Base-by-base conservation (phyloP, 1,140 invertebrate species). In the Neomicropteryx cornuta region DNA sequence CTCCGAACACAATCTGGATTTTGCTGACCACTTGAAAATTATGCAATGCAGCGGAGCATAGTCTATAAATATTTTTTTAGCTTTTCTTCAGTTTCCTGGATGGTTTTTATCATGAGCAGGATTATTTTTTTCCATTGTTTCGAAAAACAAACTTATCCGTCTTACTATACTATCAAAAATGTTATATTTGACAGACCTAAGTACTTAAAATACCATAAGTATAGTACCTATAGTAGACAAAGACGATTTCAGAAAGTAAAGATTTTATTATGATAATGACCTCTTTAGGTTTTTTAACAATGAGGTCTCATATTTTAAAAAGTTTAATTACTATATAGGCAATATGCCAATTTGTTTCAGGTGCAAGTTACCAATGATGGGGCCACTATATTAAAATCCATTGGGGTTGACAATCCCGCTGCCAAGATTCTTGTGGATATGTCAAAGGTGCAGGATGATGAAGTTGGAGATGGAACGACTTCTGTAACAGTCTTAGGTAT, bases 391-490 rank as follows among this genome's bases (percentile, higher is more conserved):
- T 68, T 99, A 29, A 93, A 94, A 62, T 81, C 87, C 8, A 79
- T 99, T 42, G 95, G 96, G 33, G 90, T 99, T 17, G 96, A 99
- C 59, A 99, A 99, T 70, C 94, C 97, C 33, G 95, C 95, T 20
- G 96, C 95, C 3, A 99, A 99, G 71, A 91, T 99, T 55, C 70
- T 99, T 19, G 92, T 99, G 14, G 92, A 99, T 47, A 97, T 99
- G 77, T 95, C 94, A 2, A 89, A 90, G 69, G 91, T 95, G 5
- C 96, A 99, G 62, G 97, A 99, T 72, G 92, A 96, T 66, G 97
- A 99, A 79, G 96, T 99, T 50, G 97, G 97, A 35, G 97, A 99
- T 79, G 97, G 96, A 19, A 99, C 97, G 27, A 99, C 97, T 22
- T 97, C 94, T 14, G 97, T 99, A 1, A 94, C 94, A 37, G 95